Conservation (phyloP, 2,888 invertebrate genomes). For the Dolichomitus sp. region DNA sequence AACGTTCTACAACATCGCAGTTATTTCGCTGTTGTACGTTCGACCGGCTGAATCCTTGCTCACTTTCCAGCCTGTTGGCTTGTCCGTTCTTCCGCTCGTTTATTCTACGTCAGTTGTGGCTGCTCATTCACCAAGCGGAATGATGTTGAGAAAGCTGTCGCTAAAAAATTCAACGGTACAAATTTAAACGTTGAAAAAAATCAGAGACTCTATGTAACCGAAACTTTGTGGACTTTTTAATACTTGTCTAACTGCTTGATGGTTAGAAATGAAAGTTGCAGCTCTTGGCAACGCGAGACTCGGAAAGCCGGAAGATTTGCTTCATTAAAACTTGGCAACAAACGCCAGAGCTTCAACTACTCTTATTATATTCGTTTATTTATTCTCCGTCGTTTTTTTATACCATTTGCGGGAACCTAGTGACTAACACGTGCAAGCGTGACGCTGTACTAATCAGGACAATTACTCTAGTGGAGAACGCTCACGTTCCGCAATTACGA, state of each 20-base stretch:
- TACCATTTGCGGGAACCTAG: neutral
- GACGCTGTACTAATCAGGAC: conserved; percentile 52
- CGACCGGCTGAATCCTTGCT: conserved; percentile 11
- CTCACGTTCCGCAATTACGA: conserved; percentile 51
- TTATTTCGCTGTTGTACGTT: conserved; percentile 67
- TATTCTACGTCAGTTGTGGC: neutral
- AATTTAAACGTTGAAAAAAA: neutral
- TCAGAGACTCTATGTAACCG: neutral
- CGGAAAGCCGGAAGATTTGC: conserved; percentile 3
- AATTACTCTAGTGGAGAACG: conserved; percentile 38
- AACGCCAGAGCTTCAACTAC: neutral
- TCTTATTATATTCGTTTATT: conserved; percentile 8
- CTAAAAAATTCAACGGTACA: neutral
- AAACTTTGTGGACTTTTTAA: neutral
- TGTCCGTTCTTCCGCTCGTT: neutral
- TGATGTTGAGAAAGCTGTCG: neutral
- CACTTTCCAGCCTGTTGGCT: neutral
- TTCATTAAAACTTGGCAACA: conserved; percentile 36
- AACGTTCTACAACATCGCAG: conserved; percentile 40
- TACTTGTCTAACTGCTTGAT: neutral
- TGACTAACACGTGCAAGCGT: conserved; percentile 33
- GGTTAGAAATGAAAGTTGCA: neutral
- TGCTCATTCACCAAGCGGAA: neutral
- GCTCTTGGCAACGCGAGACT: neutral
- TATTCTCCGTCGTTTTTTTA: conserved; percentile 4